phyloP scores from a whole-genome alignment of 2,888 invertebrate genomes.

The Chalcosyrphus nemorum region DNA sequence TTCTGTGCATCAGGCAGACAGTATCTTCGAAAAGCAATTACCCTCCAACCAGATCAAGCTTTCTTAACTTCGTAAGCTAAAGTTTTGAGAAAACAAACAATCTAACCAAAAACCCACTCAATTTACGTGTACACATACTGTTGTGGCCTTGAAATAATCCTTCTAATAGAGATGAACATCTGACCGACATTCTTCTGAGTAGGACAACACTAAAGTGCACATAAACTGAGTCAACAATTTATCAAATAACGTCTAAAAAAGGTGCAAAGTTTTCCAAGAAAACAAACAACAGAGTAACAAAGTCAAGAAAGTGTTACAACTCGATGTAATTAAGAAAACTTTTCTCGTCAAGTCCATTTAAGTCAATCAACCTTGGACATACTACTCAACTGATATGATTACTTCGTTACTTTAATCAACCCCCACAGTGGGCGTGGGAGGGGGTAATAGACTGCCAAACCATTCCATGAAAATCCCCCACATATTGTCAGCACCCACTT shows the following conservation, averaged over 20 bases:
- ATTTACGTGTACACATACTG: too few relatives aligned
- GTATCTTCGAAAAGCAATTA: too few relatives aligned
- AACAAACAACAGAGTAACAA: not conserved
- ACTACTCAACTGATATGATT: not conserved
- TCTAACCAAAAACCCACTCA: too few relatives aligned
- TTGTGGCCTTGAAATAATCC: too few relatives aligned
- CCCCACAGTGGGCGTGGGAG: not conserved
- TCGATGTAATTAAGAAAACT: conserved; percentile 12
- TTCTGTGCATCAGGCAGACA: too few relatives aligned
- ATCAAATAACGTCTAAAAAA: not conserved
- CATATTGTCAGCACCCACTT: not conserved
- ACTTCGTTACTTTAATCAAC: conserved; percentile 20
- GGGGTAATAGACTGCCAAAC: not conserved
- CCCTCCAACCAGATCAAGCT: too few relatives aligned
- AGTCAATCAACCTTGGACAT: not conserved
- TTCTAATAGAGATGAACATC: not conserved
- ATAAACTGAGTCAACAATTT: too few relatives aligned
- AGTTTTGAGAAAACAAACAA: too few relatives aligned
- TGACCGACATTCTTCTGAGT: too few relatives aligned
- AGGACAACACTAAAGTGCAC: too few relatives aligned
- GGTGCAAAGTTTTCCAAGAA: not conserved
- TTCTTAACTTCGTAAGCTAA: too few relatives aligned
- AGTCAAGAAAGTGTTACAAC: not conserved
- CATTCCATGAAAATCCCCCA: not conserved
- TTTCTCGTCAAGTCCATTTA: not conserved